Conservation (phyloP, 2,797 vertebrate genomes). For the Rhynchotus rufescens region DNA sequence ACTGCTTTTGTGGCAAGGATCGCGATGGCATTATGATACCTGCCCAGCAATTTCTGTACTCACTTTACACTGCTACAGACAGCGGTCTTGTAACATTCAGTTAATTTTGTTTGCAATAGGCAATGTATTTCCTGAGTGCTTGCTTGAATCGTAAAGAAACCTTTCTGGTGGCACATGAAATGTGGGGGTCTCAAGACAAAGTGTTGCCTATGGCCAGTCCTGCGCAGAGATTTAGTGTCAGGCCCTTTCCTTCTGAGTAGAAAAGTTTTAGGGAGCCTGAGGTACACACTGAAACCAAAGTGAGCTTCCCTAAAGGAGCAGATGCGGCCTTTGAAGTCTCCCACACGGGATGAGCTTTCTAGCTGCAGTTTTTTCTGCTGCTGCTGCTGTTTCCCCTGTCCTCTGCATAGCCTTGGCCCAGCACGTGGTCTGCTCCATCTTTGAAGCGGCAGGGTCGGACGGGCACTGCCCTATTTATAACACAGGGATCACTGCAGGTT, state of each 20-base stretch:
- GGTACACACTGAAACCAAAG: background rate
- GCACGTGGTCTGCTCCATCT: background rate
- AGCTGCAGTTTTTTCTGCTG: background rate
- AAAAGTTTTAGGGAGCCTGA: background rate
- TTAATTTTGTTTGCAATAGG: background rate
- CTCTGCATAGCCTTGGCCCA: background rate
- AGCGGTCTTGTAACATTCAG: background rate
- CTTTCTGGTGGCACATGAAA: background rate
- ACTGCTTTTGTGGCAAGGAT: background rate
- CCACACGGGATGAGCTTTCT: background rate
- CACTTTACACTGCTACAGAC: background rate
- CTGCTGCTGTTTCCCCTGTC: background rate
- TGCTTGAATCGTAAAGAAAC: background rate
- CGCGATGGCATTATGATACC: background rate
- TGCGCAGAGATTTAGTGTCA: background rate
- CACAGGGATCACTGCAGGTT: background rate
- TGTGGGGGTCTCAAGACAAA: background rate
- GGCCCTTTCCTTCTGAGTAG: background rate
- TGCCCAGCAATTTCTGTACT: background rate
- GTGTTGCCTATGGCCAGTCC: background rate
- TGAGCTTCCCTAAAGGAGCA: background rate
- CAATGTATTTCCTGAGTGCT: background rate
- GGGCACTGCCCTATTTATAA: conserved; percentile 20
- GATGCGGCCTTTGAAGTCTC: background rate
- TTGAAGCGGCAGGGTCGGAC: background rate